Evolutionary conservation across 2,113 vertebrate genomes (phyloP), one percentile per base, ranked within the genome.

Genomic region (Tragulus kanchil): DNA sequence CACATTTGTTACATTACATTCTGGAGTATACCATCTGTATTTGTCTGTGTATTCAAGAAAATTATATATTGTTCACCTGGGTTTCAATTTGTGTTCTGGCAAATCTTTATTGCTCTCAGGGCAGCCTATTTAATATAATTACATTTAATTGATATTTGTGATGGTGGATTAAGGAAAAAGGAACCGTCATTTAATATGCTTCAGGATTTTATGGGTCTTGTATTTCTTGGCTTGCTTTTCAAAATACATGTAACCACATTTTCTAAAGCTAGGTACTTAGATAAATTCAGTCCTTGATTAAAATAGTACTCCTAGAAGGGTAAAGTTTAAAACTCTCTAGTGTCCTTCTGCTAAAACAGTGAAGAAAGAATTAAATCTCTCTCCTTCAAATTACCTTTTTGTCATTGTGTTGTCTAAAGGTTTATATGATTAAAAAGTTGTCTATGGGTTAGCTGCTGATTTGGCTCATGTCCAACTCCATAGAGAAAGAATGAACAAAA

Each of bases 121-220:
- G 92, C 90, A 97, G 78, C 79, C 79, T 98, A 95, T 98, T 97
- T 98, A 98, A 98, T 96, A 96, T 96, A 98, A 98, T 98, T 98
- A 97, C 71, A 91, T 92, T 98, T 98, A 98, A 98, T 84, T 98
- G 95, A 98, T 4, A 25, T 98, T 98, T 98, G 95, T 83, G 36
- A 97, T 98, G 97, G 83, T 96, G 93, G 94, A 97, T 97, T 97
- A 97, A 98, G 96, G 93, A 96, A 95, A 98, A 98, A 97, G 87
- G 79, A 97, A 95, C 79, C 1, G 84, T 98, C n/a, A 97, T 88
- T 98, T 98, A 98, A 98, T 89, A 98, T 97, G 78, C 54, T 25
- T 97, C 98, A 85, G 67, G 95, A 93, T 87, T 96, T 98, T 98
- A 97, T 71, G 19, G 94, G 97, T 87, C 92, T 96, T 98, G 93